Conservation (phyloP, 2,113 vertebrate species). For the Tauraco erythrolophus region DNA sequence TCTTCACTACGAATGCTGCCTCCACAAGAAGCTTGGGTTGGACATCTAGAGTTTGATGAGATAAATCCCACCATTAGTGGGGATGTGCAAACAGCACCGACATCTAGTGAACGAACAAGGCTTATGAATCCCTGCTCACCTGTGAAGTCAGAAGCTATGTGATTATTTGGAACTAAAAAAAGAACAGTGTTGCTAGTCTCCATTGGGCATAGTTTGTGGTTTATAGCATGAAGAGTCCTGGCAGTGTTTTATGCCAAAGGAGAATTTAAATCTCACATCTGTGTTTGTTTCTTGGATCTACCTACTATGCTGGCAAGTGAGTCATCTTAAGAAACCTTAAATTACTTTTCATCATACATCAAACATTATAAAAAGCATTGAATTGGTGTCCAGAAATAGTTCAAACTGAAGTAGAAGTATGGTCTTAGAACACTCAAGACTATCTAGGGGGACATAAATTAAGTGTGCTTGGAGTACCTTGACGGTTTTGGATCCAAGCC, state of each 20-base stretch:
- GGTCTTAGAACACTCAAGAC: not conserved
- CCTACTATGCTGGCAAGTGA: conserved; percentile 13
- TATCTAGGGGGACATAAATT: not conserved
- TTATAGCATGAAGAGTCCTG: conserved; percentile 1
- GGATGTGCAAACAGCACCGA: not conserved
- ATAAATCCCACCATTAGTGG: not conserved
- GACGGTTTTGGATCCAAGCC: not conserved
- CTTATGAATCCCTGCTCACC: not conserved
- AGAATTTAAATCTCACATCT: conserved; percentile 55
- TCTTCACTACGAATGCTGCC: not conserved
- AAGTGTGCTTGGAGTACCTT: not conserved
- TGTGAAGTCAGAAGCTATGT: not conserved
- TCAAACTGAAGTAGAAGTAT: not conserved
- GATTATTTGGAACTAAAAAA: not conserved
- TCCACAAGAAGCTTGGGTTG: not conserved
- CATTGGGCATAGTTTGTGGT: conserved; percentile 21
- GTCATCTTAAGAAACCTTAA: conserved; percentile 46
- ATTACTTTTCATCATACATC: conserved; percentile 42
- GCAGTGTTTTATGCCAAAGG: conserved; percentile 5
- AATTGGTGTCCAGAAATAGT: conserved; percentile 41
- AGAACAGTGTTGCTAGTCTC: not conserved
- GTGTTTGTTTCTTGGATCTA: conserved; percentile 50
- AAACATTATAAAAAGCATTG: not conserved
- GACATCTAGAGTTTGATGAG: not conserved
- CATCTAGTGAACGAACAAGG: not conserved